phyloP scores from a whole-genome alignment of 2,113 vertebrate genomes.

The Microcebus lehilahytsara region DNA sequence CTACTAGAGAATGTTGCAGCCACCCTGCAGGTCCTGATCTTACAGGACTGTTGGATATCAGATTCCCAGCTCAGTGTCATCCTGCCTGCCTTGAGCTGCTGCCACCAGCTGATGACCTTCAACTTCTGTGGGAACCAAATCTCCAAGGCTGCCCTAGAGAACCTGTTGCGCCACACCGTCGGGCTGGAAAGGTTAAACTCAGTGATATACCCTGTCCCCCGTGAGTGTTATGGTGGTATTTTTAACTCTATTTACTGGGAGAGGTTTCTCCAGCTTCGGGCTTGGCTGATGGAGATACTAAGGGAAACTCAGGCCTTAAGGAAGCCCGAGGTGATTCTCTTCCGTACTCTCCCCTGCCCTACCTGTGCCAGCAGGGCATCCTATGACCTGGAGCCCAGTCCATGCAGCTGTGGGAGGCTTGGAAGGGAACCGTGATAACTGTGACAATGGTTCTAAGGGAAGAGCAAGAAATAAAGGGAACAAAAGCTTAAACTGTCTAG shows the following conservation, averaged over 20 bases:
- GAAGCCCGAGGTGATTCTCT: not conserved
- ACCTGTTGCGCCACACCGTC: rapidly evolving
- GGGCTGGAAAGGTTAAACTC: not conserved
- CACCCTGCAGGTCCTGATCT: too few species aligned
- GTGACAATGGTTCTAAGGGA: too few species aligned
- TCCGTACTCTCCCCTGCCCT: not conserved
- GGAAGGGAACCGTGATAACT: too few species aligned
- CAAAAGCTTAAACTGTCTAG: not conserved
- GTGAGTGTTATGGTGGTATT: not conserved
- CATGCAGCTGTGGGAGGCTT: too few species aligned
- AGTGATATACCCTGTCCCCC: not conserved
- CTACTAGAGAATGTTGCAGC: too few species aligned
- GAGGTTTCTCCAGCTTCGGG: not conserved
- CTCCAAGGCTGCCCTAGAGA: rapidly evolving
- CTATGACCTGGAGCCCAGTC: too few species aligned
- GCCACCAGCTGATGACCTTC: not conserved
- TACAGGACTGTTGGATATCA: too few species aligned
- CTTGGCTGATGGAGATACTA: not conserved
- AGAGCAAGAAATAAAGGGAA: too few species aligned
- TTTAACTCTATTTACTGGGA: rapidly evolving
- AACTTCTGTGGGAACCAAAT: not conserved
- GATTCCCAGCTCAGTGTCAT: not conserved
- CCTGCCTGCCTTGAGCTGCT: not conserved
- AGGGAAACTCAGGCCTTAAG: not conserved
- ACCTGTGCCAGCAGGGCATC: too few species aligned